Evolutionary conservation across 2,113 vertebrate genomes (phyloP).

Genomic region (Tapirus terrestris): DNA sequence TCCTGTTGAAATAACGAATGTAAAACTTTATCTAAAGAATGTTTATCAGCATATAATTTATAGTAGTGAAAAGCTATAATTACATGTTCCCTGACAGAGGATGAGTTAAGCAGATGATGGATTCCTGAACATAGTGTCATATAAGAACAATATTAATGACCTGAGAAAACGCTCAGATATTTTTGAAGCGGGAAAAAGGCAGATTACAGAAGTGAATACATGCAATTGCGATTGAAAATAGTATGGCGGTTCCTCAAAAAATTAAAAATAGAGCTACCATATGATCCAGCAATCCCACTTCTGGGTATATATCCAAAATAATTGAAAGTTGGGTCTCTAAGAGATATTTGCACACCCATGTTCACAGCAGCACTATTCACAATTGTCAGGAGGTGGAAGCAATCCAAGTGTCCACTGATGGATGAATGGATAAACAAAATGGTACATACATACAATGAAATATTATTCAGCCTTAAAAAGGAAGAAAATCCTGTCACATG

Average conservation of each 20-base stretch:
- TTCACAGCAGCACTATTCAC: background rate
- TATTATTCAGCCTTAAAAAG: background rate
- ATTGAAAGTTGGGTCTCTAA: background rate
- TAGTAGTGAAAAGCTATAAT: background rate
- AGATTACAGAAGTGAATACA: background rate
- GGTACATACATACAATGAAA: background rate
- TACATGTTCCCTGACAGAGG: background rate
- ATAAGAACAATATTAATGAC: background rate
- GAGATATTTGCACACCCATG: background rate
- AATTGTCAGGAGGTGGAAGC: background rate
- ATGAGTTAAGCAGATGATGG: background rate
- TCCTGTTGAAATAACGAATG: background rate
- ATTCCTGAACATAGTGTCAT: background rate
- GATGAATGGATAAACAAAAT: background rate
- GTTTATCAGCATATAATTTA: background rate
- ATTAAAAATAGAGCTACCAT: background rate
- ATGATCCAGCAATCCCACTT: background rate
- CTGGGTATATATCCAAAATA: background rate
- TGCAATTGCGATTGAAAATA: background rate
- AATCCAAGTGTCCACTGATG: background rate
- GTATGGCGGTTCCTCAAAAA: background rate
- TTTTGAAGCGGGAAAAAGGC: background rate
- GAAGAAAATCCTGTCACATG: background rate
- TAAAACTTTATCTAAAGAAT: conserved; percentile 8
- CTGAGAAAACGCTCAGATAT: background rate